phyloP scores from a whole-genome alignment of 2,888 invertebrate genomes.

The Orchesella flavescens region DNA sequence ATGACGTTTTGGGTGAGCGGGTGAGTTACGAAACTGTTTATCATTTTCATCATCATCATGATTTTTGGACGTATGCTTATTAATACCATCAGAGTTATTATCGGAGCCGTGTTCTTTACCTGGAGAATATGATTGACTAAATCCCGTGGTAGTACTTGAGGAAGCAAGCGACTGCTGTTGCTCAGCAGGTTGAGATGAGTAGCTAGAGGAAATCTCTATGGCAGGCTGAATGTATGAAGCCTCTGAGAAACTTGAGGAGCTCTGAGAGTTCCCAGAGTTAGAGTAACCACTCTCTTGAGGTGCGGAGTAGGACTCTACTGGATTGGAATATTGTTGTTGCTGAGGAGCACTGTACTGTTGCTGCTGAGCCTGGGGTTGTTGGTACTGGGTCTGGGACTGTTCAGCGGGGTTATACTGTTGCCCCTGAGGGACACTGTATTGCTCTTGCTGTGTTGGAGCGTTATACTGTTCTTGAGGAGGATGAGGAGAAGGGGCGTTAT shows the following conservation, averaged over 20 bases:
- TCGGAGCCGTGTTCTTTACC: slow-evolving; percentile 49
- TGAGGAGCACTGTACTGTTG: slow-evolving; percentile 50
- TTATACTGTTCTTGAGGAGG: slow-evolving; percentile 47
- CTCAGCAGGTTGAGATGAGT: slow-evolving; percentile 49
- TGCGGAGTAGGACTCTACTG: slow-evolving; percentile 44
- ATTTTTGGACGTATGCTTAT: neutral
- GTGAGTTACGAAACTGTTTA: slow-evolving; percentile 17
- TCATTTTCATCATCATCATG: slow-evolving; percentile 28
- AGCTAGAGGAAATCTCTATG: slow-evolving; percentile 66
- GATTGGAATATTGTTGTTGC: slow-evolving; percentile 58
- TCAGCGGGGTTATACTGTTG: slow-evolving; percentile 26
- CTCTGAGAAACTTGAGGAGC: slow-evolving; percentile 48
- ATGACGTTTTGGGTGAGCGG: slow-evolving; percentile 55
- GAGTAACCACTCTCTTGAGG: slow-evolving; percentile 46
- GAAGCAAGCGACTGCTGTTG: slow-evolving; percentile 55
- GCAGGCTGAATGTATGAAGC: slow-evolving; percentile 64
- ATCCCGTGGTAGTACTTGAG: slow-evolving; percentile 53
- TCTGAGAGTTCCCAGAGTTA: slow-evolving; percentile 16
- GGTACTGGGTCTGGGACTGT: slow-evolving; percentile 16
- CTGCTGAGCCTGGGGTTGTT: slow-evolving; percentile 20
- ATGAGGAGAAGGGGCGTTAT: slow-evolving; percentile 24
- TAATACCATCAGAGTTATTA: neutral
- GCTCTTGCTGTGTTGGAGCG: slow-evolving; percentile 28
- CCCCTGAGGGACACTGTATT: slow-evolving; percentile 24
- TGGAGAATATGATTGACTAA: slow-evolving; percentile 61